Base-by-base conservation (phyloP, 30 jellyfish, hydroid and myxozoan genomes). In the Chironex yamaguchii region DNA sequence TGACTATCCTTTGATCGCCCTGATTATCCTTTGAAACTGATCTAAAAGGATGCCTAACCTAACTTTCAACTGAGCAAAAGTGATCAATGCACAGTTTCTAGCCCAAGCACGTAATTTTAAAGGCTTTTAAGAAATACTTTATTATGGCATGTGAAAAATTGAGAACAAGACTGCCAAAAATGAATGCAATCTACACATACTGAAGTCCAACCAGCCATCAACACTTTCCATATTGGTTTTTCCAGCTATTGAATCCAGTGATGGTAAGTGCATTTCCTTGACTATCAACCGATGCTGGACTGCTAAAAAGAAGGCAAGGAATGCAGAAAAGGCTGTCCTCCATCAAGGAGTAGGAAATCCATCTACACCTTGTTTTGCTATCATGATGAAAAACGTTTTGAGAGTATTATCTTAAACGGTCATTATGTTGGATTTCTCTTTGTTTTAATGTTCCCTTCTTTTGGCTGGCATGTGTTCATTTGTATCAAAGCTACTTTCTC, bases 121-220 rank as follows among this genome's bases (percentile, higher is more conserved):
- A n/a, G n/a, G n/a, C n/a, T n/a, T n/a, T n/a, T n/a, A n/a, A n/a
- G n/a, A n/a, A n/a, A n/a, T n/a, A n/a, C n/a, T n/a, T n/a, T n/a
- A n/a, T n/a, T n/a, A n/a, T n/a, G n/a, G n/a, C 32, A 53, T 42
- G 48, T 79, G 58, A 24, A 67, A 69, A 13, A 54, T 79, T 63
- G 90, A 79, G 29, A 54, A 28, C 71, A 79, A 34, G 71, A 69
- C 51, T 62, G 90, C 82, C 58, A 36, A 33, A 79, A 79, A 30
- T 54, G 71, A 35, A 79, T 79, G 69, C 90, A 80, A 80, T 83
- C 84, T 80, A 62, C 54, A 83, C 91, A n/a, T n/a, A n/a, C n/a
- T n/a, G n/a, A n/a, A n/a, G n/a, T n/a, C n/a, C 63, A 28, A 26
- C 84, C 52, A 83, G 66, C 84, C 84, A 48, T 34, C 66, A 72